Evolutionary conservation across 2,797 vertebrate genomes (phyloP), one percentile per base, ranked within the genome.

Genomic region (Cyclura pinguis): DNA sequence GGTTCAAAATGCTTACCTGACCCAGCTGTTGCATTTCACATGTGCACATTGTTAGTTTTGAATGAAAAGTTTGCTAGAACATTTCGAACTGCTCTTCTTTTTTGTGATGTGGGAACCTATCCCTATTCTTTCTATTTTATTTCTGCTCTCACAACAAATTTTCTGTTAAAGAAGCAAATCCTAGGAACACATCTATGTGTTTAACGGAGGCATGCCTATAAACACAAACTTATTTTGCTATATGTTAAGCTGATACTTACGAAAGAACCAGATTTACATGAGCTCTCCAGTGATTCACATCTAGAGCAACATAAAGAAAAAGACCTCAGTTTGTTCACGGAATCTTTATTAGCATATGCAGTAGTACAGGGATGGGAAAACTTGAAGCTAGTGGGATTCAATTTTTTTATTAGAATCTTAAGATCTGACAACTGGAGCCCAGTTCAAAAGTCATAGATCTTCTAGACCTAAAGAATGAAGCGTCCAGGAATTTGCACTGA

Each of bases 201-300:
- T 69, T 69, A 69, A 69, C 10, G 12, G 27, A 69, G 32, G 32
- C 32, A 32, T 6, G 24, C 4, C 22, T 50, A 73, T 57, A 0
- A 82, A 24, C 73, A 89, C 55, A 16, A 52, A 52, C 84, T 22
- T 86, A 32, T 62, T 55, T 1, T 9, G 82, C n/a, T 24, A n/a
- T 57, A 83, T 84, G 87, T 89, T 13, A 27, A 78, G n/a, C 7
- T 16, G 50, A 1, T 90, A 95, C 95, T 89, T 96, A 98, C 94
- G 95, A 93, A 16, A 96, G 96, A 81, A 97, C 92, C 83, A 50
- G 95, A 93, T 95, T 94, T 50, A 96, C 91, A 50, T 98, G 97
- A 13, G 97, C 97, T 82, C 92, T 88, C 97, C 97, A 98, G 83
- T 95, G 95, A 69, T 93, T 96, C 90, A 93, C 92, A 89, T 90